Base-by-base conservation (phyloP, 2,888 invertebrate species). In the Punctoribates punctum region DNA sequence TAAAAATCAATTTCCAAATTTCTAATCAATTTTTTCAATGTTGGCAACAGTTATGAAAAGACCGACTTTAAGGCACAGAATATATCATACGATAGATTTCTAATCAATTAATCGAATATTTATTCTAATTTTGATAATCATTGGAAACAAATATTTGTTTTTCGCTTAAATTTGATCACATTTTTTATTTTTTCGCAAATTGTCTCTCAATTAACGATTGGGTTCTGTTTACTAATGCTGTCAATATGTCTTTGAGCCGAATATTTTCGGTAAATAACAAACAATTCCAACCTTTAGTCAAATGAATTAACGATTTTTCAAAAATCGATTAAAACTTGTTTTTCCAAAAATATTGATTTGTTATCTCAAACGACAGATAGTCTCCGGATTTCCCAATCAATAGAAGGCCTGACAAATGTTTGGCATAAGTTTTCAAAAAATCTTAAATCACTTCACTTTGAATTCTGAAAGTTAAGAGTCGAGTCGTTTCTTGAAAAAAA, bases 321-420 rank as follows among this genome's bases (percentile, higher is more conserved):
- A 34, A 34, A 34, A 34, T 34, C 34, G 34, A 34, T 34, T 34
- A 65, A 34, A 57, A 48, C 17, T 4, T 29, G 15, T 29, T 65
- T 65, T 70, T 2, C 23, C 2, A 60, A 20, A 42, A 42, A 23
- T 23, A 38, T 70, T 65, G 1, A 34, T 38, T 42, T 2, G 13
- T 70, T 46, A 70, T 70, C 62, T 62, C 34, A 38, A 67, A 2
- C 25, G 13, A 20, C 13, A 38, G 38, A n/a, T 34, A 20, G 38
- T 67, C 38, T n/a, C n/a, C 42, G 70, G 23, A 46, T 70, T 42
- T 70, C 25, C 70, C 70, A 38, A 70, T 42, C 46, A 70, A 70
- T 46, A 1, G 46, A 17, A 23, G 42, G 20, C 5, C 34, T 23
- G n/a, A 6, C 13, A 42, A 15, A 46, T 42, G 29, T 38, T 20